phyloP scores from a whole-genome alignment of 2,797 vertebrate species.

The Notolabrus celidotus region DNA sequence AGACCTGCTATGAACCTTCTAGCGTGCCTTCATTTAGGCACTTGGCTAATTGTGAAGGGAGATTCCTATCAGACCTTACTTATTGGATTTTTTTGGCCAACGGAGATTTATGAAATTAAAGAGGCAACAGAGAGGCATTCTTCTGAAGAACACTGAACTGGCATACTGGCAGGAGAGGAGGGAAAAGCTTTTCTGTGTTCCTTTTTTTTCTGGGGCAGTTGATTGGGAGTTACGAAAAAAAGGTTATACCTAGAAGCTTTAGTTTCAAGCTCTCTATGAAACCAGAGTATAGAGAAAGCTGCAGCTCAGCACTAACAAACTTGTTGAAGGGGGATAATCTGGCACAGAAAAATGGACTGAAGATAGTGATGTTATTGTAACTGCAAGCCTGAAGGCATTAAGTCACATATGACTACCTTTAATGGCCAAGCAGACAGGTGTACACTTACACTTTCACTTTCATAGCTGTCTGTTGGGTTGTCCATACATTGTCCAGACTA shows the following conservation, averaged over 20 bases:
- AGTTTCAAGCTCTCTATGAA: conserved; percentile 45
- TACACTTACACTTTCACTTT: conserved; percentile 24
- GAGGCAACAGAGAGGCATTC: conserved; percentile 59
- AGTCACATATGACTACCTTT: conserved; percentile 43
- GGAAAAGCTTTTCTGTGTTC: conserved; percentile 28
- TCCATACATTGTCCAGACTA: conserved; percentile 4
- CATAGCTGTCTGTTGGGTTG: conserved; percentile 12
- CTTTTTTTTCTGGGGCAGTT: conserved; percentile 33
- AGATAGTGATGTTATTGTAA: conserved; percentile 20
- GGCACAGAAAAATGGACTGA: conserved; percentile 34
- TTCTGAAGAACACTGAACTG: conserved; percentile 60
- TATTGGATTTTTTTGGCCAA: conserved; percentile 65
- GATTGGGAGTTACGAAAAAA: conserved; percentile 27
- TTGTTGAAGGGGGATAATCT: conserved; percentile 39
- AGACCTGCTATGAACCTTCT: conserved; percentile 57
- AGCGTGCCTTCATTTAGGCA: conserved; percentile 61
- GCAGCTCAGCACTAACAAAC: conserved; percentile 46
- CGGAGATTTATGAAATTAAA: conserved; percentile 59
- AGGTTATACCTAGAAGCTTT: conserved; percentile 26
- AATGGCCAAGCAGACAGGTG: conserved; percentile 49
- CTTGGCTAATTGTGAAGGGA: conserved; percentile 70
- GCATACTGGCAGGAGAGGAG: conserved; percentile 46
- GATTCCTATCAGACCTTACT: conserved; percentile 66
- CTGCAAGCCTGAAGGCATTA: conserved; percentile 37
- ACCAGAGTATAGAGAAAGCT: conserved; percentile 41